Conservation (phyloP, 2,888 invertebrate genomes). For the Deroplatys truncata region DNA sequence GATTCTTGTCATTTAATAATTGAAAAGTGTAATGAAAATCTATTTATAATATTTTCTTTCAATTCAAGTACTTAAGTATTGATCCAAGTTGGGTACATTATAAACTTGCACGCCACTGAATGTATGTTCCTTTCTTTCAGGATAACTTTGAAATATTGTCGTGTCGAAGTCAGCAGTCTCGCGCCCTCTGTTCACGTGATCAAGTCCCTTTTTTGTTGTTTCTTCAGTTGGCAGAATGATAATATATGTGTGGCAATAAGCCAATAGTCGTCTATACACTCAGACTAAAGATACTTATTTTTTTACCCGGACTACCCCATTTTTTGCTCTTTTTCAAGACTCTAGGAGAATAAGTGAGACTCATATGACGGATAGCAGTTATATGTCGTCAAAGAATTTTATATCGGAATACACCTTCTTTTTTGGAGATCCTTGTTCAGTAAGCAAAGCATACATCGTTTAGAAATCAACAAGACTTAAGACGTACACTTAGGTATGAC, state of each 20-base stretch:
- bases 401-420: too few species aligned
- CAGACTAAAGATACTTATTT: neutral
- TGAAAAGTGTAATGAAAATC: too few species aligned
- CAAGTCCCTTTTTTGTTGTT: neutral
- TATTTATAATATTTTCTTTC: too few species aligned
- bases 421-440: too few species aligned
- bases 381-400: neutral
- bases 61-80: too few species aligned
- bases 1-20: too few species aligned
- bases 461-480: neutral
- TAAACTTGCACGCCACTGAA: neutral
- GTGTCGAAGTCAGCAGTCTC: conserved; percentile 14
- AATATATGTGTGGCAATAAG: conserved; percentile 15
- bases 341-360: neutral
- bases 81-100: neutral
- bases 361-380: neutral
- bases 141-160: neutral
- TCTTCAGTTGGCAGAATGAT: conserved; percentile 1
- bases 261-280: conserved; percentile 10
- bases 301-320: neutral
- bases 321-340: neutral
- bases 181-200: neutral
- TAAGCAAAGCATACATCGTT: neutral
- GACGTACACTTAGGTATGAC: too few species aligned
- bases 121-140: neutral